phyloP scores from a whole-genome alignment of 2,888 invertebrate species.

The Schrankia costaestrigalis region DNA sequence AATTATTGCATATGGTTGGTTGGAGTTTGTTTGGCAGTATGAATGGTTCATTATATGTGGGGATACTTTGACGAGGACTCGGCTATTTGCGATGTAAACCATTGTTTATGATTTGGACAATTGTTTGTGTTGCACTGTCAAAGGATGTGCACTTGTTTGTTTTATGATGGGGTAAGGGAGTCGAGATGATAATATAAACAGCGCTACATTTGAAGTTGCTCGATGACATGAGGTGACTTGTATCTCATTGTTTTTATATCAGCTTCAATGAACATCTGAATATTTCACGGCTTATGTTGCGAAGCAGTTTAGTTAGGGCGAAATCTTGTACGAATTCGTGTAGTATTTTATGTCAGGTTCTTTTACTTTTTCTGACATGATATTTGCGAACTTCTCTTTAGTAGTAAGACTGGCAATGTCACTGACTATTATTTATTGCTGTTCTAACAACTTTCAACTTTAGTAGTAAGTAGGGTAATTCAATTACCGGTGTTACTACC shows the following conservation, averaged over 20 bases:
- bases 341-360: too few relatives aligned
- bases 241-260: constrained; percentile 16
- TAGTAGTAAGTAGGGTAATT: too few relatives aligned
- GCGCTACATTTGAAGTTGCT: constrained; percentile 35
- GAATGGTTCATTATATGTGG: constrained; percentile 79
- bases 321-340: too few relatives aligned
- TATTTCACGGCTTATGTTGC: too few relatives aligned
- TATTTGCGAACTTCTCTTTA: too few relatives aligned
- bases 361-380: too few relatives aligned
- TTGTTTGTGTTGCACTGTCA: constrained; percentile 77
- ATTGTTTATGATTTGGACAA: constrained; percentile 80
- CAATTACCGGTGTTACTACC: too few relatives aligned
- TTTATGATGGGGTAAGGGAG: constrained; percentile 50
- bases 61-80: constrained; percentile 67
- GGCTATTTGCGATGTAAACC: constrained; percentile 77
- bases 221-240: constrained; percentile 22
- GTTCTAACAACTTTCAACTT: too few relatives aligned
- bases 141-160: constrained; percentile 79
- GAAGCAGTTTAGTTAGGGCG: too few relatives aligned
- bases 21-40: constrained; percentile 78
- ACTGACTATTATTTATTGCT: too few relatives aligned
- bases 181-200: constrained; percentile 50
- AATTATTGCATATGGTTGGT: constrained; percentile 81
- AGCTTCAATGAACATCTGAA: constrained; percentile 6
- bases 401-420: too few relatives aligned